Evolutionary conservation across 2,113 vertebrate genomes (phyloP).

Genomic region (Carassius carassius): DNA sequence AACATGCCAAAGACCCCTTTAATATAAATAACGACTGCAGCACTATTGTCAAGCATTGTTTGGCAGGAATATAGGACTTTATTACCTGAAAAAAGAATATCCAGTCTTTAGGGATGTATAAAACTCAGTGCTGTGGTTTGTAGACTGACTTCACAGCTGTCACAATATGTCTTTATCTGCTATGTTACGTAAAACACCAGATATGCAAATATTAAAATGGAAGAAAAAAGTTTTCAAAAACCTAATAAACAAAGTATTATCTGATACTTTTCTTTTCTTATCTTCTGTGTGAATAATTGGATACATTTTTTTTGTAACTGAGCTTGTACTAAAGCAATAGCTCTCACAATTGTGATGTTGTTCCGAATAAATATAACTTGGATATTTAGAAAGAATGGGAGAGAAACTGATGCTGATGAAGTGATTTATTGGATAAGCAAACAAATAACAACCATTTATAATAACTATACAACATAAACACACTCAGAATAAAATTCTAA

Average conservation of each 20-base stretch:
- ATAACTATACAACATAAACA: not conserved
- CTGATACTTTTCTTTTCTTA: no score
- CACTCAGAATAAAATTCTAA: not conserved
- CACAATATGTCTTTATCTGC: not conserved
- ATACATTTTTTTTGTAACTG: no score
- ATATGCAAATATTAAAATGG: not conserved
- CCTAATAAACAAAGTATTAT: no score
- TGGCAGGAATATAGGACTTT: not conserved
- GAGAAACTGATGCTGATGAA: no score
- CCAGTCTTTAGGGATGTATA: not conserved
- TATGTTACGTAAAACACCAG: not conserved
- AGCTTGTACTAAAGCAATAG: no score
- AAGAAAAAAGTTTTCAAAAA: not conserved
- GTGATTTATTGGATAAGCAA: no score
- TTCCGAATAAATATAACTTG: no score
- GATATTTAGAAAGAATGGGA: no score
- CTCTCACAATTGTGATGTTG: no score
- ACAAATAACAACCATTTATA: no score
- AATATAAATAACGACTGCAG: not conserved
- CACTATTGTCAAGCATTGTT: not conserved
- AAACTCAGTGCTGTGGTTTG: not conserved
- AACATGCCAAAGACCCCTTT: not conserved
- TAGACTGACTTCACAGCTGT: not conserved
- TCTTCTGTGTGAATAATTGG: no score
- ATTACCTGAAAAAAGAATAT: not conserved